Conservation (phyloP, 2,113 vertebrate genomes). For the Myotis davidii region DNA sequence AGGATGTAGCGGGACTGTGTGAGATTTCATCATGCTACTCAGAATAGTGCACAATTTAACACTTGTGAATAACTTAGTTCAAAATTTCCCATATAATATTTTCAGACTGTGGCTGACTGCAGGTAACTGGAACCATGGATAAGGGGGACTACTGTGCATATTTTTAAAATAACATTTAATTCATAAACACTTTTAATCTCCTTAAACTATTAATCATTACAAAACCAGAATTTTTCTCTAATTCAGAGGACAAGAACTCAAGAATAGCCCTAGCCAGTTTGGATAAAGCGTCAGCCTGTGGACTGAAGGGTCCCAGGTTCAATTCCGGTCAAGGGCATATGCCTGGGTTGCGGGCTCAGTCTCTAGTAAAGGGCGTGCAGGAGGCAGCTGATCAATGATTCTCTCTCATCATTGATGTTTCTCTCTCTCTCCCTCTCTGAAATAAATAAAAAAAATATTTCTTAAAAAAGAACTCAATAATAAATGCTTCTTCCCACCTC, state of each 20-base stretch:
- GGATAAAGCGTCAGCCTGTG: too few species aligned
- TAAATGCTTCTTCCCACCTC: background rate
- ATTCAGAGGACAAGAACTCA: background rate
- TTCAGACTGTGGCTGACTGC: background rate
- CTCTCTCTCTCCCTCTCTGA: too few species aligned
- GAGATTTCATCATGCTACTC: background rate
- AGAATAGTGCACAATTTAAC: background rate
- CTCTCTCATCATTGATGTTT: too few species aligned
- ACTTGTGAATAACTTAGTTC: background rate
- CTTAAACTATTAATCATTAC: background rate
- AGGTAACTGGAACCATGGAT: background rate
- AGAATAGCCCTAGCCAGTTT: background rate
- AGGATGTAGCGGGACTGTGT: background rate
- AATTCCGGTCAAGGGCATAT: too few species aligned
- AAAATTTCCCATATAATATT: background rate
- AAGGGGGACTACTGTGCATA: background rate
- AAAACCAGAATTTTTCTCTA: constrained; percentile 40
- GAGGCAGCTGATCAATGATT: too few species aligned
- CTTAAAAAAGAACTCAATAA: background rate
- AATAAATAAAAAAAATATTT: too few species aligned
- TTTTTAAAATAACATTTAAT: background rate
- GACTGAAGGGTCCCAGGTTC: too few species aligned
- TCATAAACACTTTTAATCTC: background rate
- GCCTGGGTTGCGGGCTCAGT: too few species aligned
- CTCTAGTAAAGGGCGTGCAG: too few species aligned